Conservation (phyloP, 1,140 invertebrate genomes). For the Danaus plexippus region DNA sequence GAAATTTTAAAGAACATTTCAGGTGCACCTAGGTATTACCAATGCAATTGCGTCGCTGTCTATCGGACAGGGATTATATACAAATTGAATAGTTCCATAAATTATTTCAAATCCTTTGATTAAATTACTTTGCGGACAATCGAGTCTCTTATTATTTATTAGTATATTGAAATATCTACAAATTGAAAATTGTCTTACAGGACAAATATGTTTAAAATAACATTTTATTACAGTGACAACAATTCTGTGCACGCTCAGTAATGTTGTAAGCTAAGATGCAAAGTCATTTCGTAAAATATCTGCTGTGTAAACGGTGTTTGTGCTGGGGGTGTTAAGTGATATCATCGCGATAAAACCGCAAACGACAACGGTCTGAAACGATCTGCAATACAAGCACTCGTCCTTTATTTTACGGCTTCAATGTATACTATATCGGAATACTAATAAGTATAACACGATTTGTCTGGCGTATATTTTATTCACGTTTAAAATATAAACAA, state of each 20-base stretch:
- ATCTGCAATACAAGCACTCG: conserved; percentile 3
- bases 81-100: conserved; percentile 24
- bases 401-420: conserved; percentile 9
- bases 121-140: too few species aligned
- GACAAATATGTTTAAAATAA: too few species aligned
- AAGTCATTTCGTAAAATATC: conserved; percentile 12
- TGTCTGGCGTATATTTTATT: not conserved
- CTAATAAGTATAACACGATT: too few species aligned
- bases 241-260: not conserved
- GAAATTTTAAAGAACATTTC: conserved; percentile 26
- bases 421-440: too few species aligned
- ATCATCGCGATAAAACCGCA: conserved; percentile 2
- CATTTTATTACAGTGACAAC: too few species aligned
- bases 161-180: too few species aligned
- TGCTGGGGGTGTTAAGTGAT: not conserved
- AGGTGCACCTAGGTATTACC: conserved; percentile 25
- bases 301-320: conserved; percentile 5
- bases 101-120: conserved; percentile 10
- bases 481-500: conserved; percentile 4
- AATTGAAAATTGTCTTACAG: too few species aligned
- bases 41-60: conserved; percentile 28
- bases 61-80: conserved; percentile 27
- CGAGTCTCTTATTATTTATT: too few species aligned
- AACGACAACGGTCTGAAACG: conserved; percentile 6
- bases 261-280: conserved; percentile 3